Evolutionary conservation across 2,113 vertebrate genomes (phyloP).

Genomic region (Atlantisia rogersi): DNA sequence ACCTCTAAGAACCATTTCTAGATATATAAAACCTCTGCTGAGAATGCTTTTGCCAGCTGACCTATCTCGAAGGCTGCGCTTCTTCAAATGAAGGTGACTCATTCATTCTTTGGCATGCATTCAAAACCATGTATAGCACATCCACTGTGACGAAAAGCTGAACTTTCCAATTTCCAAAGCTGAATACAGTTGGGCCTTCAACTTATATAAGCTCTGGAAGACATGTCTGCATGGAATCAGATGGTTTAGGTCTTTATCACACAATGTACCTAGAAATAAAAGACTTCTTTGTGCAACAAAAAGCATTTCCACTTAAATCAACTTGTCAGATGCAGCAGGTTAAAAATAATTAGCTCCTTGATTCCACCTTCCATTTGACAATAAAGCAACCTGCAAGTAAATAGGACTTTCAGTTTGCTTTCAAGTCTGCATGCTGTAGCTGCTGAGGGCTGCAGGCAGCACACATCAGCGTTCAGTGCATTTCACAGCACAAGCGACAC

Average conservation of each 20-base stretch:
- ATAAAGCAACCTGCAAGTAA: conserved; percentile 58
- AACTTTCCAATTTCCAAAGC: conserved; percentile 17
- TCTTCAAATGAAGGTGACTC: neutral
- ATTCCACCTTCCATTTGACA: conserved; percentile 52
- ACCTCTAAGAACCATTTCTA: neutral
- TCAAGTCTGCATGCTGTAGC: conserved; percentile 22
- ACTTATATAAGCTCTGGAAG: conserved; percentile 16
- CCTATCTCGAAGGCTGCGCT: neutral
- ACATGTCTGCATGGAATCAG: conserved; percentile 27
- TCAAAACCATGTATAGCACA: neutral
- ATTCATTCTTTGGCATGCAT: neutral
- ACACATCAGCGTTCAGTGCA: neutral
- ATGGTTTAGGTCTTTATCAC: conserved; percentile 34
- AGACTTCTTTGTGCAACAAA: conserved; percentile 20
- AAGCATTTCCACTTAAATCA: conserved; percentile 65
- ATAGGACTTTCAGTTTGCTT: conserved; percentile 45
- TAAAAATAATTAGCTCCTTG: conserved; percentile 66
- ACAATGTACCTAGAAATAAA: conserved; percentile 66
- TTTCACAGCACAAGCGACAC: neutral
- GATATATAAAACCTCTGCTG: neutral
- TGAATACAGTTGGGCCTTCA: conserved; percentile 17
- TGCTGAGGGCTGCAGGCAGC: neutral
- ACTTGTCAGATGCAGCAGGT: conserved; percentile 47
- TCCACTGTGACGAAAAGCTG: conserved; percentile 21
- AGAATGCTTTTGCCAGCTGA: neutral